Evolutionary conservation across 2,113 vertebrate genomes (phyloP), one percentile per base, ranked within the genome.

Genomic region (Hyperopisus bebe): DNA sequence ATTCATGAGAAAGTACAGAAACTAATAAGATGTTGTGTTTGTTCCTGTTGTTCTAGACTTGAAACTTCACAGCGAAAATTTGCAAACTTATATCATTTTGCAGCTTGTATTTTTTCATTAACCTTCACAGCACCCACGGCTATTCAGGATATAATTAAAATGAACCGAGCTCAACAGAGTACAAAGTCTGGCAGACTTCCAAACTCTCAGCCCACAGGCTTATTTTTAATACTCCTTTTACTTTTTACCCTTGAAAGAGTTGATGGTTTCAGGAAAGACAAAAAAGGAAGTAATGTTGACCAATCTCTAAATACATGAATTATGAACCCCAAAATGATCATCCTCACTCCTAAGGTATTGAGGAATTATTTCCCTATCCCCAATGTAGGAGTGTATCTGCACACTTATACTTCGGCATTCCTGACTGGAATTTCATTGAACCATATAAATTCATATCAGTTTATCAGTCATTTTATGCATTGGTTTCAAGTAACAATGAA

Each of bases 121-220:
- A 83, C 50, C 51, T 89, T 83, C 35, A 89, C n/a, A 39, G 70
- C 66, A 84, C 31, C 88, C 77, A 83, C 53, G 77, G 53, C 80
- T 31, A 44, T 55, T 47, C 53, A 58, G 39, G 51, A 89, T 62
- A 62, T 39, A 85, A 62, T 53, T 84, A 58, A 89, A 89, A 58
- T 84, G 21, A 89, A 58, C 24, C 47, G 48, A 89, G 80, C 50
- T 55, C 48, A 58, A 51, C 50, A 77, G 62, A 83, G 50, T 84
- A 42, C 70, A 83, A 47, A 89, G n/a, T 83, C 50, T 87, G n/a
- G 86, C 39, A 85, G 50, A 46, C 35, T 42, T 89, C 77, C 77
- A 89, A 21, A 58, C 48, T 15, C 19, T 83, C 77, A 89, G 51
- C 35, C 50, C 77, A 58, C 51, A 17, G 35, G 88, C 19, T 15